Conservation (phyloP, 92 coral and sea anemone genomes). For the Epizoanthus illoricatus region DNA sequence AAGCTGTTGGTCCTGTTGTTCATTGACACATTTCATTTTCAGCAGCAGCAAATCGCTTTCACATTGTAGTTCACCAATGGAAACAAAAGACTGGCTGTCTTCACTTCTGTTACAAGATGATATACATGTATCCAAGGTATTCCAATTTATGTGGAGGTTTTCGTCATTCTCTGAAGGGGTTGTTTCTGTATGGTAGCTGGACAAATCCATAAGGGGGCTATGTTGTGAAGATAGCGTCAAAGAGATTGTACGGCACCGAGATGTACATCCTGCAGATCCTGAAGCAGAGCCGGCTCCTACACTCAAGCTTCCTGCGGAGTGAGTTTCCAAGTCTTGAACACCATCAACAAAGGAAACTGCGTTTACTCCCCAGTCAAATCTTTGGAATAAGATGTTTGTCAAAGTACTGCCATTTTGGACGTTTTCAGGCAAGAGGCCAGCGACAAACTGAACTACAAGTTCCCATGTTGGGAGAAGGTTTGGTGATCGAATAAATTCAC, state of each 20-base stretch:
- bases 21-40: conserved; percentile 25
- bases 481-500: conserved; percentile 31
- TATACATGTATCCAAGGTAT: neutral
- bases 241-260: too few relatives aligned
- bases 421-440: conserved; percentile 44
- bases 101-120: neutral
- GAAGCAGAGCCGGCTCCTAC: conserved; percentile 1
- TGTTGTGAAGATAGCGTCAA: too few relatives aligned
- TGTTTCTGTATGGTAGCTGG: neutral
- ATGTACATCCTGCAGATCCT: too few relatives aligned
- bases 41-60: conserved; percentile 17
- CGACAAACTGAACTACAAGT: conserved; percentile 48
- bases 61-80: neutral
- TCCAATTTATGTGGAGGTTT: too few relatives aligned
- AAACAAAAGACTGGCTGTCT: neutral
- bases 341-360: neutral
- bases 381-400: neutral
- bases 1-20: conserved; percentile 25
- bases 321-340: neutral
- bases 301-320: neutral
- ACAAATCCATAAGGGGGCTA: neutral
- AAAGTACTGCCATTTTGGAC: neutral
- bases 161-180: neutral
- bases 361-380: neutral
- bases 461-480: conserved; percentile 34